Base-by-base conservation (phyloP, 2,888 invertebrate genomes). In the Nezara viridula region DNA sequence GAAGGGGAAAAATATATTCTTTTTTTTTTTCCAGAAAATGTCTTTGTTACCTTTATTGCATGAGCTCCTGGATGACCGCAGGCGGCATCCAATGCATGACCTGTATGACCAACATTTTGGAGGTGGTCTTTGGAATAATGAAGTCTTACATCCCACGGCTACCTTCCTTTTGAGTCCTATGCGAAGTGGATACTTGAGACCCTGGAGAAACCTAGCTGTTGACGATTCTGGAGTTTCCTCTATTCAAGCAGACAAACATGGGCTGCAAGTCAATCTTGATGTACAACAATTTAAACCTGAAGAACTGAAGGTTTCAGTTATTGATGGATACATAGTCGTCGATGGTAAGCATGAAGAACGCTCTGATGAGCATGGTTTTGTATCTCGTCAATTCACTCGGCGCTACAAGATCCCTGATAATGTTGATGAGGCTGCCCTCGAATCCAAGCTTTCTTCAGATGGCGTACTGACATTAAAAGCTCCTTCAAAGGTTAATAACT, bases 271-370 rank as follows among this genome's bases (percentile, higher is more conserved):
- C 24, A 92, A 91, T 89, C 90, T 93, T 86, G 93, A 93, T 90
- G 93, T 93, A 21, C 92, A 92, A 73, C 93, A 93, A 89, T 93
- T 93, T 91, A 92, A 92, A 86, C 93, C 93, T 0, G 93, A 93
- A n/a, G 93, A 93, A 91, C 92, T 94, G 21, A 92, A 92, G 4
- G 93, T 93, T 21, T 93, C 93, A 90, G 92, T 93, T 40, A 32
- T 24, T 4, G 93, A 93, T 90, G 92, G 92, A 90, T 92, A 91
- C 90, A 91, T 94, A 12, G 92, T 92, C 6, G 92, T 93, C 14
- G 92, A 93, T 85, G 93, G 93, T 37, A 93, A 92, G 90, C 93
- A 93, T 91, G 93, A 93, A 89, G 93, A 93, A 90, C 92, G 92
- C 85, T 91, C 91, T 50, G 93, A 93, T 88, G 92, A 93, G 89